Evolutionary conservation across 2,888 invertebrate species (phyloP).

Genomic region (Baccha elongata): DNA sequence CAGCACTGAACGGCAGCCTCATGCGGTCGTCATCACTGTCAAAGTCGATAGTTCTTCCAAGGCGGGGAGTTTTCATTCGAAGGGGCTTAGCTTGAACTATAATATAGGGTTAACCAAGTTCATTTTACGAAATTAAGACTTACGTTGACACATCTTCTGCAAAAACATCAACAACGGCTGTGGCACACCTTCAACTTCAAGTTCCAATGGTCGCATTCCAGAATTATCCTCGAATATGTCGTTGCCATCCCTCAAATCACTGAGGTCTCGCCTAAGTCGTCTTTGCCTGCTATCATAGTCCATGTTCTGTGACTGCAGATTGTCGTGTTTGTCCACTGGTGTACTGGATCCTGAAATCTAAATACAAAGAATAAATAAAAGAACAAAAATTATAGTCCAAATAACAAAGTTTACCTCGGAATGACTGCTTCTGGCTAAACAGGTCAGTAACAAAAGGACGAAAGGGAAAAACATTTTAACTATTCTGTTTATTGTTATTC

Average conservation of each 20-base stretch:
- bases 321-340: constrained; percentile 42
- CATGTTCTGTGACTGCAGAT: constrained; percentile 20
- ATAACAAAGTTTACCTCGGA: constrained; percentile 42
- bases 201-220: constrained; percentile 52
- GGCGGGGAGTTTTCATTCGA: constrained; percentile 82
- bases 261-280: constrained; percentile 52
- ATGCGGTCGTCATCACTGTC: constrained; percentile 79
- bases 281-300: constrained; percentile 55
- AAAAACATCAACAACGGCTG: constrained; percentile 54
- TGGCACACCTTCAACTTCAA: constrained; percentile 53
- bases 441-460: constrained; percentile 61
- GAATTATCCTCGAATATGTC: constrained; percentile 65
- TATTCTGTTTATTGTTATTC: not conserved
- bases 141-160: constrained; percentile 69
- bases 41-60: constrained; percentile 83
- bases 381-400: too few species aligned
- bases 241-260: constrained; percentile 50
- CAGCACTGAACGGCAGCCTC: constrained; percentile 82
- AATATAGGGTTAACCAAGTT: not conserved
- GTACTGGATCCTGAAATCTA: constrained; percentile 50
- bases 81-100: constrained; percentile 79
- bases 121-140: constrained; percentile 4
- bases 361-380: not conserved
- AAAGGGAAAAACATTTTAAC: constrained; percentile 65
- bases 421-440: constrained; percentile 50